Percentiles rank a stretch among this genome's conserved stretches.
Conservation (phyloP, 23 tunicate genomes). For the Trididemnum miniatum region DNA sequence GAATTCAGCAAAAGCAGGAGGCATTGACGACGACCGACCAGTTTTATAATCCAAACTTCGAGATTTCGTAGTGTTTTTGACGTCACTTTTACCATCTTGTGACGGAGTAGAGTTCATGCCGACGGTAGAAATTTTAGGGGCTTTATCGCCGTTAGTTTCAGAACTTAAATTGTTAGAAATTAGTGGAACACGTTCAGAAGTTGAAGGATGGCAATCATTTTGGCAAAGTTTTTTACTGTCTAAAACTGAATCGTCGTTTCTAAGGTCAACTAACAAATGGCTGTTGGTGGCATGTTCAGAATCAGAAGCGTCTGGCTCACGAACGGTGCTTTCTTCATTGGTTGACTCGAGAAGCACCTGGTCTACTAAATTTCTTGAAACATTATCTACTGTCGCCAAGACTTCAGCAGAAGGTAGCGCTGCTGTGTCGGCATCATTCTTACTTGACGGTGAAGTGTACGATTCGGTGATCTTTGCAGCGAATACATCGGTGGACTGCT, state of each 20-base stretch:
- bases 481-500: no score
- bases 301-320: background rate
- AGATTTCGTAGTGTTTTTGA: background rate
- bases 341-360: background rate
- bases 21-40: slow-evolving; percentile 29
- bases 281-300: background rate
- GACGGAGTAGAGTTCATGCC: background rate
- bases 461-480: background rate
- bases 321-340: background rate
- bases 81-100: background rate
- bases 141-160: background rate
- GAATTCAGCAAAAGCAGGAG: slow-evolving; percentile 74
- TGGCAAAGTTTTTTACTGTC: background rate
- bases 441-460: background rate
- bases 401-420: background rate
- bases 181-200: background rate
- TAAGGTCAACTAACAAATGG: background rate
- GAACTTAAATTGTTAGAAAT: background rate
- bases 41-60: background rate
- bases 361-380: background rate
- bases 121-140: background rate
- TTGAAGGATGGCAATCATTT: background rate
- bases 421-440: background rate
- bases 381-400: background rate
- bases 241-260: background rate